Evolutionary conservation across 64 coral and sea anemone species (phyloP).

Genomic region (Montipora cactus): DNA sequence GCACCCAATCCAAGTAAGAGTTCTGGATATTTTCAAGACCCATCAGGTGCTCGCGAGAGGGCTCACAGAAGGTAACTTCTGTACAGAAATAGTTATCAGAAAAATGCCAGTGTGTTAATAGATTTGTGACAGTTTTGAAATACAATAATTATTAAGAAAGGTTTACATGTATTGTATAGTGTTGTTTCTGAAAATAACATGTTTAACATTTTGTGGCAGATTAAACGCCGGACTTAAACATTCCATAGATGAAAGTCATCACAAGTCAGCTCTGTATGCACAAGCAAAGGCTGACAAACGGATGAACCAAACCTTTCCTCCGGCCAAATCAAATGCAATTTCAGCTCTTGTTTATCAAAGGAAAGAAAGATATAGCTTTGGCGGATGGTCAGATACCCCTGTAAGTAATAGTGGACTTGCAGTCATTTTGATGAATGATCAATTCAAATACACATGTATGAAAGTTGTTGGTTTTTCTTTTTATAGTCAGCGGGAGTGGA

Average conservation of each 20-base stretch:
- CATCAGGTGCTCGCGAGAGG: constrained; percentile 77
- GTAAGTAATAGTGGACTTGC: constrained; percentile 8
- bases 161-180: too few species aligned
- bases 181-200: too few species aligned
- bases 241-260: neutral
- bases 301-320: constrained; percentile 38
- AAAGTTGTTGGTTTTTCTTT: neutral
- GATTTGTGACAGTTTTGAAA: too few species aligned
- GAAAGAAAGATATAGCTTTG: constrained; percentile 25
- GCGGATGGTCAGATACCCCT: constrained; percentile 37
- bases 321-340: neutral
- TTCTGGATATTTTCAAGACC: constrained; percentile 52
- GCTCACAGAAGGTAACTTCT: constrained; percentile 65
- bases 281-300: constrained; percentile 29
- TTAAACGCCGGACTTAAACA: constrained; percentile 32
- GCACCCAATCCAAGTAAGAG: neutral
- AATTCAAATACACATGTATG: neutral
- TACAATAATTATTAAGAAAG: too few species aligned
- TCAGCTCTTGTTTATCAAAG: neutral
- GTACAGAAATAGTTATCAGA: too few species aligned
- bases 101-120: too few species aligned
- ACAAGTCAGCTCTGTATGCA: neutral
- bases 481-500: constrained; percentile 44
- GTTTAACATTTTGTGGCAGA: neutral
- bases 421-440: neutral